Percentiles rank a stretch among this genome's conserved stretches.
Conservation (phyloP, 2,797 vertebrate genomes). For the Coranthus polyacanthus region DNA sequence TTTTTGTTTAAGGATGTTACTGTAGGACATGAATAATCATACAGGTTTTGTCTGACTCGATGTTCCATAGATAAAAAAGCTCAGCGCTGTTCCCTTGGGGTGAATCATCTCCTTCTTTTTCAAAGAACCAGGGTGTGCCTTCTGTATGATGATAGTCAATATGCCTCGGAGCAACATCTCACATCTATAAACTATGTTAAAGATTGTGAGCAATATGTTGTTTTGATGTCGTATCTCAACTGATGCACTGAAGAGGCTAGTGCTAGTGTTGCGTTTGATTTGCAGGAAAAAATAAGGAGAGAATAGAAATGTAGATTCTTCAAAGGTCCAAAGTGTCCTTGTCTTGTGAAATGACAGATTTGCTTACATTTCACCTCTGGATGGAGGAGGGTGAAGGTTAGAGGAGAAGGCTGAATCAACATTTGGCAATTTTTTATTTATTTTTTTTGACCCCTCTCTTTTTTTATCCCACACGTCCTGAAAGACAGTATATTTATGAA, state of each 20-base stretch:
- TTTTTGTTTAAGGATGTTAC: slow-evolving; percentile 6
- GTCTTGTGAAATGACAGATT: slow-evolving; percentile 69
- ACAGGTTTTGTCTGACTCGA: slow-evolving; percentile 6
- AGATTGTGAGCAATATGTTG: slow-evolving; percentile 37
- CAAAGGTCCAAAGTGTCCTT: slow-evolving; percentile 56
- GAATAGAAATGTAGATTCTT: slow-evolving; percentile 39
- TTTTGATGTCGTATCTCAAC: slow-evolving; percentile 42
- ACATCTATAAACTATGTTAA: slow-evolving; percentile 50
- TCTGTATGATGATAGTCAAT: slow-evolving; percentile 39
- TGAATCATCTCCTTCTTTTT: slow-evolving; percentile 24
- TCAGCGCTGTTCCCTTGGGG: background rate
- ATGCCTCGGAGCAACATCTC: slow-evolving; percentile 41
- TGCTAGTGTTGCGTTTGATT: slow-evolving; percentile 4
- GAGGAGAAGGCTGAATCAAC: slow-evolving; percentile 78
- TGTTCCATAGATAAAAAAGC: slow-evolving; percentile 15
- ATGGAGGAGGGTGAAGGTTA: slow-evolving; percentile 69
- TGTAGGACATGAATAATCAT: slow-evolving; percentile 15
- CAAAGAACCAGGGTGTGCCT: slow-evolving; percentile 34
- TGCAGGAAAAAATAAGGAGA: slow-evolving; percentile 30
- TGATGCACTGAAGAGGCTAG: slow-evolving; percentile 14
- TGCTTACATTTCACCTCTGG: slow-evolving; percentile 74
- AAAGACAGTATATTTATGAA: slow-evolving; percentile 82
- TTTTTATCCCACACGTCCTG: slow-evolving; percentile 70
- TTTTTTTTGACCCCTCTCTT: slow-evolving; percentile 74
- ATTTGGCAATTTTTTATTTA: slow-evolving; percentile 58